These are phyloP conservation scores for Acropora yongei DNA, from an alignment of 64 coral and sea anemone genomes.

Conservation along the genomic window DNA sequence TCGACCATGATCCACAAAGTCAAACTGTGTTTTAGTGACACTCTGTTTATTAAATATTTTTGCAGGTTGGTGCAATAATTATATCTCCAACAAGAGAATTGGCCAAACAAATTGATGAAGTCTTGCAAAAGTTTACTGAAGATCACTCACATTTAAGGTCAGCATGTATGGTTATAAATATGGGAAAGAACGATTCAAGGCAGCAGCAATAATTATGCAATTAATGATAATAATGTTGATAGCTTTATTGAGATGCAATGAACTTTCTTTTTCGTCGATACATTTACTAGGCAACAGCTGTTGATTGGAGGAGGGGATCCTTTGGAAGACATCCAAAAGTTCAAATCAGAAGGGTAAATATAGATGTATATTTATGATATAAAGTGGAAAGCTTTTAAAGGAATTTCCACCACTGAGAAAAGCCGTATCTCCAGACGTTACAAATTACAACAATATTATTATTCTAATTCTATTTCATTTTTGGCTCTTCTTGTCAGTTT, in stretches of 20 bases:
- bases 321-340: slow-evolving; percentile 76
- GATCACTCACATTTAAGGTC: slow-evolving; percentile 59
- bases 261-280: neutral
- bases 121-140: slow-evolving; percentile 72
- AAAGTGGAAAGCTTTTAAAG: too few species aligned
- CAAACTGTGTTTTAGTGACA: neutral
- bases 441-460: too few species aligned
- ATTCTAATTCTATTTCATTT: too few species aligned
- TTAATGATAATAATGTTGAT: too few species aligned
- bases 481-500: too few species aligned
- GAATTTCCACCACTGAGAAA: too few species aligned
- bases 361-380: too few species aligned
- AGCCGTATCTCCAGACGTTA: too few species aligned
- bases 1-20: neutral
- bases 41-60: neutral
- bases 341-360: slow-evolving; percentile 87
- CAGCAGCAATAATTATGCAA: too few species aligned
- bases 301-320: slow-evolving; percentile 91
- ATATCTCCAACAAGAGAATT: slow-evolving; percentile 97
- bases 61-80: slow-evolving; percentile 91
- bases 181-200: too few species aligned
- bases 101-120: slow-evolving; percentile 97
- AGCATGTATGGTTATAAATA: neutral
- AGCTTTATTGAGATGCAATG: too few species aligned
- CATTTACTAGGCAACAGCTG: slow-evolving; percentile 77